Evolutionary conservation across 2,797 vertebrate genomes (phyloP).

Genomic region (Gouania willdenowi): DNA sequence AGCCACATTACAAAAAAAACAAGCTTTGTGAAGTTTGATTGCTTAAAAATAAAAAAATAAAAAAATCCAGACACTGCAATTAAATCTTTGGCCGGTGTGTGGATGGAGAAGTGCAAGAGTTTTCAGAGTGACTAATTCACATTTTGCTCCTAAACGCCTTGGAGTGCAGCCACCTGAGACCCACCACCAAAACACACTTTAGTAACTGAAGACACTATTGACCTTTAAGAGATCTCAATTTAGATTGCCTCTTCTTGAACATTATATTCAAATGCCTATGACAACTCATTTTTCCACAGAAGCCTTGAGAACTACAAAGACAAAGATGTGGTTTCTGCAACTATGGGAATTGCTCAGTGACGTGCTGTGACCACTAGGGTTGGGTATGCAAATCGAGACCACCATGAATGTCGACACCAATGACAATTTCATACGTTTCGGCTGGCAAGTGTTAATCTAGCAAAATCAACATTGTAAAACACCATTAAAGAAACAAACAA

Average conservation of each 20-base stretch:
- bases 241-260: too few relatives aligned
- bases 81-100: not conserved
- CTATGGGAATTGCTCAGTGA: too few relatives aligned
- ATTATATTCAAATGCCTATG: constrained; percentile 21
- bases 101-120: not conserved
- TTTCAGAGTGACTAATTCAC: constrained; percentile 29
- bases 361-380: too few relatives aligned
- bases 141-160: constrained; percentile 32
- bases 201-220: too few relatives aligned
- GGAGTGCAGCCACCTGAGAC: constrained; percentile 39
- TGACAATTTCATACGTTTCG: too few relatives aligned
- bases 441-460: too few relatives aligned
- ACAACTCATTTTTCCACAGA: constrained; percentile 22
- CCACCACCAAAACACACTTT: constrained; percentile 24
- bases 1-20: too few relatives aligned
- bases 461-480: too few relatives aligned
- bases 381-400: too few relatives aligned
- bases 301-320: constrained; percentile 15
- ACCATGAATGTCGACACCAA: too few relatives aligned
- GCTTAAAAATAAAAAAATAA: not conserved
- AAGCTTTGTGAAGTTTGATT: not conserved
- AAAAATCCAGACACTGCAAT: not conserved
- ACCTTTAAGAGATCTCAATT: constrained; percentile 46
- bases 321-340: too few relatives aligned
- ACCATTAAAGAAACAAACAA: too few relatives aligned